Evolutionary conservation across 2,113 vertebrate genomes (phyloP).

Genomic region (Cygnus atratus): DNA sequence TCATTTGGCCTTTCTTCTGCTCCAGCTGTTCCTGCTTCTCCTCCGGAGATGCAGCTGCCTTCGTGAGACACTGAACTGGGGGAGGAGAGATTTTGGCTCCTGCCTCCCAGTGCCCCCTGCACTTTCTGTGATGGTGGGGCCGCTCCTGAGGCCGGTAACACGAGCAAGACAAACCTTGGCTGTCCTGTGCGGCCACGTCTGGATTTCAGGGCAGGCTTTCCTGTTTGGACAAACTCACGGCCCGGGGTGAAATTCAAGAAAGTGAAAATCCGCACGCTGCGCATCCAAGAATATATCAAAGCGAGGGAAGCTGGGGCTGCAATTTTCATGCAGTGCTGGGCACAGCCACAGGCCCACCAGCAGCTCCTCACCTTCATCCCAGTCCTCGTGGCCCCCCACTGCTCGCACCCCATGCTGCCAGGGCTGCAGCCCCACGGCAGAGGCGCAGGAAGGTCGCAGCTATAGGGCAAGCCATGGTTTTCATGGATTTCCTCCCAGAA

Average conservation of each 20-base stretch:
- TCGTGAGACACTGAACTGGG: neutral
- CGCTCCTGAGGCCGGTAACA: neutral
- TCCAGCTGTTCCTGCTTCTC: conserved; percentile 5
- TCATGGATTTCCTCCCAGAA: neutral
- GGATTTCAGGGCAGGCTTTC: neutral
- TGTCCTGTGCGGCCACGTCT: neutral
- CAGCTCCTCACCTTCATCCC: neutral
- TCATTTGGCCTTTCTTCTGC: neutral
- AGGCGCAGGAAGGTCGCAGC: neutral
- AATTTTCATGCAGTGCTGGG: neutral
- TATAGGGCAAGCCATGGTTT: neutral
- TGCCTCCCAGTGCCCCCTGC: accelerated
- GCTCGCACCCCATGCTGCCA: neutral
- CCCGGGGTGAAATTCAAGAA: neutral
- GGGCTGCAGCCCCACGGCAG: neutral
- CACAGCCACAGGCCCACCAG: neutral
- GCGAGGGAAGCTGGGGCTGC: neutral
- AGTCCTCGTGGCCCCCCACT: neutral
- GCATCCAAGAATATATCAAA: neutral
- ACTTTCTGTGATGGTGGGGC: neutral
- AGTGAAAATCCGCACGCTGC: neutral
- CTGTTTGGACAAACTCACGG: neutral
- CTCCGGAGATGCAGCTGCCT: neutral
- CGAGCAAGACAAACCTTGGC: neutral
- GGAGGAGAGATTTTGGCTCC: neutral